Evolutionary conservation across 2,797 vertebrate species (phyloP).

Genomic region (Phoxinus dragarum): DNA sequence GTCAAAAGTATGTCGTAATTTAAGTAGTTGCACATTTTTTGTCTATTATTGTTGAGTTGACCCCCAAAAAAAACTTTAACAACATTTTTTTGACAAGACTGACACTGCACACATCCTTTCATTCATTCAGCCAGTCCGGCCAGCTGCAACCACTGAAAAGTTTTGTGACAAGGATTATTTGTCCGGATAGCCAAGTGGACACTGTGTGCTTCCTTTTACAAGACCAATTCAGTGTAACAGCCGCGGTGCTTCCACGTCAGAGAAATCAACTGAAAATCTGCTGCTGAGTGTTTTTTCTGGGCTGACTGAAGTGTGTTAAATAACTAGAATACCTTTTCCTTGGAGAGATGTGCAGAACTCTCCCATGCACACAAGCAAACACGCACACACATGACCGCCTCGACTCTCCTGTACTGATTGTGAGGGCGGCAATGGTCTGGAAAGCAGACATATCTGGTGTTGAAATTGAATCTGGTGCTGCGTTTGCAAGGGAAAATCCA

Average conservation of each 20-base stretch:
- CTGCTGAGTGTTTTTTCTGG: conserved; percentile 76
- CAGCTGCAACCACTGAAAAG: conserved; percentile 61
- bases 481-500: conserved; percentile 79
- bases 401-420: conserved; percentile 61
- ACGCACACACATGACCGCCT: conserved; percentile 45
- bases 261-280: conserved; percentile 67
- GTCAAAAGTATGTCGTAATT: neutral
- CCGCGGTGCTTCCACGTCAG: conserved; percentile 61
- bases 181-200: conserved; percentile 66
- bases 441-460: conserved; percentile 72
- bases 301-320: conserved; percentile 75
- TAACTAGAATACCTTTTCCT: conserved; percentile 64
- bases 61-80: neutral
- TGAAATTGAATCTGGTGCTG: conserved; percentile 84
- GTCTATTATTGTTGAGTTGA: neutral
- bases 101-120: neutral
- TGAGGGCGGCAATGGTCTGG: conserved; percentile 65
- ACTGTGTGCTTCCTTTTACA: conserved; percentile 67
- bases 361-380: conserved; percentile 69
- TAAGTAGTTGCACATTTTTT: neutral
- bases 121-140: conserved; percentile 35
- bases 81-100: neutral
- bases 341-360: conserved; percentile 59
- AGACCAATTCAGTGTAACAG: conserved; percentile 66
- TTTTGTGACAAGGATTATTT: conserved; percentile 64